A percentile compares a stretch with the other conserved stretches of the same genome.
These are phyloP conservation scores for Salminus brasiliensis DNA, from an alignment of 2,113 vertebrate genomes.

Conservation along the genomic window DNA sequence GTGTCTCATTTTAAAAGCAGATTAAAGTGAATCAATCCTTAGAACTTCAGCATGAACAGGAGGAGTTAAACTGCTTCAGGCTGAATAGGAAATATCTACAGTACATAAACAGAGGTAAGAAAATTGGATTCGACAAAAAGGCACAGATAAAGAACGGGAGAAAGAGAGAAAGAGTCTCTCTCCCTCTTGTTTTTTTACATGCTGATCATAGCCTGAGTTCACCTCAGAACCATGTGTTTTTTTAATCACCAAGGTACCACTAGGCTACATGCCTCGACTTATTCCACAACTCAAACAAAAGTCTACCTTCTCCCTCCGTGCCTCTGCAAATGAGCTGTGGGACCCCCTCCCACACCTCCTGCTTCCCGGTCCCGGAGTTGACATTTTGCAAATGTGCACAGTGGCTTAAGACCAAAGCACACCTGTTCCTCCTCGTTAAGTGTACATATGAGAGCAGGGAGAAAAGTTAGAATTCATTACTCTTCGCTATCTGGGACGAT, in stretches of 20 bases:
- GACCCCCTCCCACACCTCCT: constrained; percentile 4
- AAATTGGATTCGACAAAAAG: neutral
- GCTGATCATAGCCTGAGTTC: neutral
- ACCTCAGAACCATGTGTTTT: neutral
- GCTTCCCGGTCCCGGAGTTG: constrained; percentile 15
- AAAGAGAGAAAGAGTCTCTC: neutral
- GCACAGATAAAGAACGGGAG: neutral
- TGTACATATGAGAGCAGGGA: constrained; percentile 40
- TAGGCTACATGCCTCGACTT: constrained; percentile 3
- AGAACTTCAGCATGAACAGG: no score
- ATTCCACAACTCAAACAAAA: constrained; percentile 41
- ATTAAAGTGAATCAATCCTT: no score
- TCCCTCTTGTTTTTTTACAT: neutral
- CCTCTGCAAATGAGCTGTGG: constrained; percentile 46
- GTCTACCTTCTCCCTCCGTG: constrained; percentile 33
- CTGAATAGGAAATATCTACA: no score
- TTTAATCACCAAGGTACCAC: constrained; percentile 20
- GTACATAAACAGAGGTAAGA: neutral
- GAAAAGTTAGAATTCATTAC: constrained; percentile 35
- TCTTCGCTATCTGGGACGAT: constrained; percentile 47
- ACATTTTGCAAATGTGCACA: constrained; percentile 53
- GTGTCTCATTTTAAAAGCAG: no score
- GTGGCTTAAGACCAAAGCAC: constrained; percentile 32
- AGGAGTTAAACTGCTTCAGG: no score
- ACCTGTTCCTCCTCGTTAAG: constrained; percentile 54